Evolutionary conservation across 2,888 invertebrate species (phyloP).

Genomic region (Acanthosoma haemorrhoidale): DNA sequence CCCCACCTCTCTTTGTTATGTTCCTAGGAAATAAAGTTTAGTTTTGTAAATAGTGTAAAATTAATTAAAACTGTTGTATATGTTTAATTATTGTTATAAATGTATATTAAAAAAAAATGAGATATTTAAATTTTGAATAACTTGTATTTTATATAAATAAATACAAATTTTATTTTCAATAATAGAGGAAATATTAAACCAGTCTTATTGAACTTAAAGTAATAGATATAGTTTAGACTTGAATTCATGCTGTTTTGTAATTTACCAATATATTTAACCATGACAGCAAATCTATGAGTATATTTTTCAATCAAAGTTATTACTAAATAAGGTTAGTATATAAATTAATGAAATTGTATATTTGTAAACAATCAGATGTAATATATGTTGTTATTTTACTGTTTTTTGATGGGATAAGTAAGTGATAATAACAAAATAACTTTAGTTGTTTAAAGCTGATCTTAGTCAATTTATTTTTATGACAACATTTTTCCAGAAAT

Average conservation of each 20-base stretch:
- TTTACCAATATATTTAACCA: neutral
- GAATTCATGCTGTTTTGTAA: neutral
- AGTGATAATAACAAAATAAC: neutral
- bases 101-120: neutral
- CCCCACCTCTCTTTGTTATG: constrained; percentile 21
- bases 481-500: neutral
- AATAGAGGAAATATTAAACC: neutral
- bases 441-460: neutral
- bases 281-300: constrained; percentile 8
- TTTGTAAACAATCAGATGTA: constrained; percentile 8
- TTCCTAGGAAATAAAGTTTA: constrained; percentile 26
- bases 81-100: constrained; percentile 12
- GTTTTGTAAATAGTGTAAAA: constrained; percentile 28
- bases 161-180: constrained; percentile 21
- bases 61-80: constrained; percentile 13
- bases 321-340: neutral
- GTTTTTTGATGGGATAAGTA: neutral
- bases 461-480: neutral
- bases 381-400: neutral
- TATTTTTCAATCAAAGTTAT: constrained; percentile 18
- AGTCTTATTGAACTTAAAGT: neutral
- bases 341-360: neutral
- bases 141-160: neutral
- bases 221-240: neutral
- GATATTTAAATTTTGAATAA: neutral